These are phyloP conservation scores for Hoplias malabaricus DNA, from an alignment of 2,113 vertebrate species.

Conservation along the genomic window DNA sequence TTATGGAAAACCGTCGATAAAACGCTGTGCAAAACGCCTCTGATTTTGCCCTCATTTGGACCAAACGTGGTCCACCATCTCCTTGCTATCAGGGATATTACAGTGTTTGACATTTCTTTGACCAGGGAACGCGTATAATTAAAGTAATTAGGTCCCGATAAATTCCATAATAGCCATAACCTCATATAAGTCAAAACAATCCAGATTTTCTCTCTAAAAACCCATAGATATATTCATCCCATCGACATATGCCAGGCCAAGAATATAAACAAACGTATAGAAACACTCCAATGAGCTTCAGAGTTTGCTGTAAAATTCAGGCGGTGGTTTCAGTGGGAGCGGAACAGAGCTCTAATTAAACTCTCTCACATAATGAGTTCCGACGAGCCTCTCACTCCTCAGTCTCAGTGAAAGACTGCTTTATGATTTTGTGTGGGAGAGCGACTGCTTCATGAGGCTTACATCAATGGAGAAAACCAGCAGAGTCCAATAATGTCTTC, in stretches of 20 bases:
- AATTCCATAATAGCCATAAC: neutral
- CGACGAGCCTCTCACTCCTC: slow-evolving; percentile 57
- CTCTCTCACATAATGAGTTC: slow-evolving; percentile 65
- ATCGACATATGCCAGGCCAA: neutral
- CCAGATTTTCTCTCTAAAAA: neutral
- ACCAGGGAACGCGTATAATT: too few relatives aligned
- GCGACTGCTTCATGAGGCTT: neutral
- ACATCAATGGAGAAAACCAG: slow-evolving; percentile 26
- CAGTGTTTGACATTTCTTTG: too few relatives aligned
- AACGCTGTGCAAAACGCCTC: too few relatives aligned
- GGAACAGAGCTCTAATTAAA: slow-evolving; percentile 69
- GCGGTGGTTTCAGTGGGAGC: slow-evolving; percentile 63
- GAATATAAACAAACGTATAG: slow-evolving; percentile 13
- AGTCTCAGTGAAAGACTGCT: slow-evolving; percentile 66
- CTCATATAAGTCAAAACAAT: slow-evolving; percentile 2
- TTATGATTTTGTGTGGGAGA: slow-evolving; percentile 50
- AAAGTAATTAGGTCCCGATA: neutral
- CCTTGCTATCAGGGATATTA: too few relatives aligned
- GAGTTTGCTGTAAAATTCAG: slow-evolving; percentile 34
- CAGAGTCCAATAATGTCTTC: slow-evolving; percentile 54
- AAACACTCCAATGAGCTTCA: neutral
- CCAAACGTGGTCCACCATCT: too few relatives aligned
- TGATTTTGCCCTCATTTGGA: too few relatives aligned
- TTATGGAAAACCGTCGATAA: too few relatives aligned
- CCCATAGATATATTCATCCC: neutral